Conservation (phyloP, 2,888 invertebrate genomes). For the Mythimna impura region DNA sequence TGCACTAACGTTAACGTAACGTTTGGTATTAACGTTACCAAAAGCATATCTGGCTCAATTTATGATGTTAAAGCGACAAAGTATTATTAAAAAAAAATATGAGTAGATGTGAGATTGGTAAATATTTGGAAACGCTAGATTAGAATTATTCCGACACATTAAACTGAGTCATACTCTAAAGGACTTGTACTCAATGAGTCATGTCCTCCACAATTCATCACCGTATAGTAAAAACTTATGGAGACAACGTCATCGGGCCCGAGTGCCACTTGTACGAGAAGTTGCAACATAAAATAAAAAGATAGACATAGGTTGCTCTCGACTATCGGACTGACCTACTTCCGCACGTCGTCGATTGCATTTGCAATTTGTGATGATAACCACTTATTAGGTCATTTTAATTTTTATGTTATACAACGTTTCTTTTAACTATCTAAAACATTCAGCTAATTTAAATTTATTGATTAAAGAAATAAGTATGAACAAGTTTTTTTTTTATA, state of each 20-base stretch:
- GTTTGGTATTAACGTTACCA: neutral
- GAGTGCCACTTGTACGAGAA: slow-evolving; percentile 25
- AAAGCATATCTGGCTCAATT: neutral
- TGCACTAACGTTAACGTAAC: neutral
- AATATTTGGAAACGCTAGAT: neutral
- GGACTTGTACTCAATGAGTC: slow-evolving; percentile 25
- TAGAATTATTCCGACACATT: slow-evolving; percentile 16
- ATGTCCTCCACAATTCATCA: slow-evolving; percentile 29
- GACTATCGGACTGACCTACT: slow-evolving; percentile 60
- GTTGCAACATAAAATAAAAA: slow-evolving; percentile 42
- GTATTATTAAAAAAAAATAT: neutral
- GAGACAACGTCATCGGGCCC: slow-evolving; percentile 1
- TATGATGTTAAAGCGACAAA: neutral
- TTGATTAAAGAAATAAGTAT: too few species aligned
- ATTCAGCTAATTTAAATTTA: too few species aligned
- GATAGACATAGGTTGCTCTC: slow-evolving; percentile 41
- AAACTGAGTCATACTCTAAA: slow-evolving; percentile 16
- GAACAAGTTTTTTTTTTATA: too few species aligned
- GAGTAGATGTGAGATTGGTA: neutral
- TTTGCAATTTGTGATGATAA: slow-evolving; percentile 55
- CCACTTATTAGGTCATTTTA: neutral
- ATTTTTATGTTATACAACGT: neutral
- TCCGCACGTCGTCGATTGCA: slow-evolving; percentile 42
- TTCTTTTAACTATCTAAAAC: neutral
- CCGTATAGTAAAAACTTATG: slow-evolving; percentile 22